These are phyloP conservation scores for Drosophila setifemur DNA, from an alignment of 1,140 invertebrate genomes.

Conservation along the genomic window DNA sequence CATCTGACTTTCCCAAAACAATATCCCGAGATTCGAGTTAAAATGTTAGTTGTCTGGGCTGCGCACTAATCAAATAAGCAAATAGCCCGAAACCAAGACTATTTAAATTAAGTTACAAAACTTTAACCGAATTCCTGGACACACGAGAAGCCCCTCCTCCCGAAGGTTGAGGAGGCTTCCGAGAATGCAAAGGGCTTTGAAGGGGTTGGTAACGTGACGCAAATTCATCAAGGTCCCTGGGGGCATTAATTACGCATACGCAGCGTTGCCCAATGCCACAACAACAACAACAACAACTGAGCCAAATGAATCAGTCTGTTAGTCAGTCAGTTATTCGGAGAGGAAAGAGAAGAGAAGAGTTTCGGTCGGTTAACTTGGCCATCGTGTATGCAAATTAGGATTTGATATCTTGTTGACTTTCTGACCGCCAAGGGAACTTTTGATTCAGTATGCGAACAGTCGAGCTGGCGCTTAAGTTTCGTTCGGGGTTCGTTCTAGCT, in stretches of 20 bases:
- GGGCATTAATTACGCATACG: conserved; percentile 71
- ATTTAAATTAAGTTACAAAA: conserved; percentile 63
- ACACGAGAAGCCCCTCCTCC: neutral
- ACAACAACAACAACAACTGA: too few relatives aligned
- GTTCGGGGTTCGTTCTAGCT: too few relatives aligned
- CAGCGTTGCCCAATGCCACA: conserved; percentile 37
- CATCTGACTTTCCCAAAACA: neutral
- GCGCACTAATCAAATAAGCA: conserved; percentile 30
- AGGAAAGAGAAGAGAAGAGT: neutral
- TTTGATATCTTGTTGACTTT: conserved; percentile 43
- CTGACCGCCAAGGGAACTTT: conserved; percentile 45
- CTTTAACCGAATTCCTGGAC: conserved; percentile 32
- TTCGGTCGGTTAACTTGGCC: conserved; percentile 38
- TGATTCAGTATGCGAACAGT: conserved; percentile 44
- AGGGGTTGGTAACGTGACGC: neutral
- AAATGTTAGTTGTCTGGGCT: neutral
- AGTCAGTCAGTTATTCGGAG: neutral
- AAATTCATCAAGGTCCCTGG: conserved; percentile 56
- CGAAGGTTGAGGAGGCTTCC: neutral
- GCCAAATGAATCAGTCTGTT: conserved; percentile 17
- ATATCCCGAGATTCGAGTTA: too few relatives aligned
- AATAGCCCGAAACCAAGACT: conserved; percentile 44
- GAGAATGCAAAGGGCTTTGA: conserved; percentile 12
- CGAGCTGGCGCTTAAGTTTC: conserved; percentile 21
- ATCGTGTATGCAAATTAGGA: conserved; percentile 43